These are phyloP conservation scores for Anhinga anhinga DNA, from an alignment of 2,113 vertebrate species.

Conservation along the genomic window DNA sequence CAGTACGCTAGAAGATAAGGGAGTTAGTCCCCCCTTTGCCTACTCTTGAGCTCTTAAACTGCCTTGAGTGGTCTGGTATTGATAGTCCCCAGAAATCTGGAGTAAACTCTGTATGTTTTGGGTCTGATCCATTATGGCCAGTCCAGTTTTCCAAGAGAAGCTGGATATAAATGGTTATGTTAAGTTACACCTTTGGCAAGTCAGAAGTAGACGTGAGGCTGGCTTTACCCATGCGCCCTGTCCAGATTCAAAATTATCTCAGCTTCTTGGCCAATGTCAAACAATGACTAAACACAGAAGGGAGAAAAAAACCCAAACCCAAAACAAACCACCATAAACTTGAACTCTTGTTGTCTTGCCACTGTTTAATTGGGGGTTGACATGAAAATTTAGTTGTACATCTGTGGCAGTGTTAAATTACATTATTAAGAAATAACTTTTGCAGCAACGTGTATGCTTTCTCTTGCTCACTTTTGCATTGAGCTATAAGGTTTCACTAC, in stretches of 20 bases:
- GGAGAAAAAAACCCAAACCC: accelerated
- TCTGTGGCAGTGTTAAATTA: background rate
- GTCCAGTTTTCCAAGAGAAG: background rate
- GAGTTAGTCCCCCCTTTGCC: background rate
- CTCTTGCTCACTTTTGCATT: background rate
- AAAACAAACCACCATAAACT: background rate
- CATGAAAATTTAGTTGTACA: background rate
- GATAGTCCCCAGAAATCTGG: background rate
- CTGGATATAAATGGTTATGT: background rate
- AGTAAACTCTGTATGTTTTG: background rate
- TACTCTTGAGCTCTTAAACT: background rate
- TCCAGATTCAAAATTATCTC: background rate
- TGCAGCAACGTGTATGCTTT: background rate
- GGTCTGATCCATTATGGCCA: background rate
- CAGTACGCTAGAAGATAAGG: background rate
- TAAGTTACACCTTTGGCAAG: background rate
- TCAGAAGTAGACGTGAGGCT: background rate
- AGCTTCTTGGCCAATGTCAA: background rate
- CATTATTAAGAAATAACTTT: background rate
- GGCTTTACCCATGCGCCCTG: background rate
- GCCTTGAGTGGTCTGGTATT: background rate
- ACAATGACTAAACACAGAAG: background rate
- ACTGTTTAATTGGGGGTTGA: background rate
- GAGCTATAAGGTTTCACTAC: background rate
- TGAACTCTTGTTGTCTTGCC: background rate